Evolutionary conservation across 1,140 invertebrate species (phyloP), one percentile per base, ranked within the genome.

Genomic region (Drosophila repletoides): DNA sequence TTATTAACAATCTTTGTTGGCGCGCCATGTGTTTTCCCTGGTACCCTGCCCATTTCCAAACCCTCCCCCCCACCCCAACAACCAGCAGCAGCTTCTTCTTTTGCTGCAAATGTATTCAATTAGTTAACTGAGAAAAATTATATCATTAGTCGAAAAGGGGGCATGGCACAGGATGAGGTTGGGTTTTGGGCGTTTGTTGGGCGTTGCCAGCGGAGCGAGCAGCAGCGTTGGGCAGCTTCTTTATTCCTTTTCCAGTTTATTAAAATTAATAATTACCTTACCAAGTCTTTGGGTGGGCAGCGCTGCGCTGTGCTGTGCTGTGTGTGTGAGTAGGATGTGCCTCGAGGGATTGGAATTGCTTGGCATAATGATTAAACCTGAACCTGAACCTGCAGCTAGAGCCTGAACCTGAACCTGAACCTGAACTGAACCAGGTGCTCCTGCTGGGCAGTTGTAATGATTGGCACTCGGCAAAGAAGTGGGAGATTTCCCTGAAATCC

Each of bases 61-160:
- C 4, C 21, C 3, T 15, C 26, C 43, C 5, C 49, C 12, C 5
- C n/a, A 4, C 51, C 4, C 26, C 7, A 12, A 15, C 0, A 5
- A 9, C 15, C 15, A 22, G 28, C 46, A 41, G 9, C 41, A 28
- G 45, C 46, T 17, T 49, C 34, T 36, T 5, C 10, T 43, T n/a
- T 29, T 60, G 56, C 17, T 59, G 72, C 75, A 86, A 86, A 84
- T 86, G 80, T 84, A 86, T 86, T 86, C 81, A 86, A 86, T 86
- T 86, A 86, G 80, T 72, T 86, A 87, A 86, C 80, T 80, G 75
- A 87, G 80, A 86, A 86, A 86, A 86, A 86, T 87, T 86, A 86
- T 80, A 87, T 76, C 81, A 86, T 86, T 87, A 86, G 80, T 79
- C 43, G 9, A 41, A 71, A 43, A 34, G 49, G 40, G 45, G 31